phyloP scores from a whole-genome alignment of 1,140 invertebrate genomes.

The Adoxophyes honmai region DNA sequence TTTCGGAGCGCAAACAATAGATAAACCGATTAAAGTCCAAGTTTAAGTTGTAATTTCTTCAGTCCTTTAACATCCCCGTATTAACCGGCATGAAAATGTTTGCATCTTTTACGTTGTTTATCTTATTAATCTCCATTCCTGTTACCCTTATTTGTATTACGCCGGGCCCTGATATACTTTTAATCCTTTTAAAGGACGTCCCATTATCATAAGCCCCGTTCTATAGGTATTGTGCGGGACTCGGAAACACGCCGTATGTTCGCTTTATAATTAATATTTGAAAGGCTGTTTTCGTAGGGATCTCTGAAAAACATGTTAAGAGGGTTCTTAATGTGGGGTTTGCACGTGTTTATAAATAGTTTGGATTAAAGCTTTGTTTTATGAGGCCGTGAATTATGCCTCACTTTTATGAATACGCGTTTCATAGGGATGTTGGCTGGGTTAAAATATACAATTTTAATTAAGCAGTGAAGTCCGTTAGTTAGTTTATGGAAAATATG shows the following conservation, averaged over 20 bases:
- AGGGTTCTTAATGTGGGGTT: not conserved
- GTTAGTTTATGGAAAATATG: too few relatives aligned
- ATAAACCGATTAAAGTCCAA: too few relatives aligned
- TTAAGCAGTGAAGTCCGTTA: too few relatives aligned
- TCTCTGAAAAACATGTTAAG: slow-evolving; percentile 6
- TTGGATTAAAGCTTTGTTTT: too few relatives aligned
- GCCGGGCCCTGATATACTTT: slow-evolving; percentile 11
- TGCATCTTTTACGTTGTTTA: slow-evolving; percentile 14
- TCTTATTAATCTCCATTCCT: slow-evolving; percentile 8
- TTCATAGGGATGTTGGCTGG: too few relatives aligned
- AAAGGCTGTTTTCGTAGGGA: slow-evolving; percentile 10
- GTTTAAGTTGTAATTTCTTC: too few relatives aligned
- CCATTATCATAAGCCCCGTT: slow-evolving; percentile 13
- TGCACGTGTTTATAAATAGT: not conserved
- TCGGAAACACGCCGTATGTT: slow-evolving; percentile 6
- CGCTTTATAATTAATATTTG: slow-evolving; percentile 15
- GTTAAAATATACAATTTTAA: too few relatives aligned
- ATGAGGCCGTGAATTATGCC: too few relatives aligned
- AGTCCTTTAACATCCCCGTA: not conserved
- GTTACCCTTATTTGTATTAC: slow-evolving; percentile 7
- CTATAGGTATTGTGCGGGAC: slow-evolving; percentile 4
- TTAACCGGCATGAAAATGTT: slow-evolving; percentile 8
- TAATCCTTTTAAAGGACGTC: slow-evolving; percentile 15
- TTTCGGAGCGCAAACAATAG: too few relatives aligned
- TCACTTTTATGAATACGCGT: too few relatives aligned